Evolutionary conservation across 64 coral and sea anemone species (phyloP).

Genomic region (Trachythela sp.): DNA sequence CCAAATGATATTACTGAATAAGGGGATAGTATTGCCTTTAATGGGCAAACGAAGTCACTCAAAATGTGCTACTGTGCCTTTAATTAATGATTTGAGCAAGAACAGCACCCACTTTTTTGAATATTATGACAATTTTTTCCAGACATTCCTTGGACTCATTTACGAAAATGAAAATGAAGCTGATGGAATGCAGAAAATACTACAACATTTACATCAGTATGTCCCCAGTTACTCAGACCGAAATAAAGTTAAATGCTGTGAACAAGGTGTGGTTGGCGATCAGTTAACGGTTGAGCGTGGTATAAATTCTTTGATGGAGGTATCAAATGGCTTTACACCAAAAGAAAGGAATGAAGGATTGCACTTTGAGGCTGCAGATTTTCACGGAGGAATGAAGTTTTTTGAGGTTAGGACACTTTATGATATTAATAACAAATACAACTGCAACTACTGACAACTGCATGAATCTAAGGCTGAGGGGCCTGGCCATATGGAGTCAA

Average conservation of each 20-base stretch:
- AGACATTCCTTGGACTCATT: slow-evolving; percentile 13
- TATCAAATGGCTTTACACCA: slow-evolving; percentile 14
- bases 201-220: neutral
- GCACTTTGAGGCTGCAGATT: slow-evolving; percentile 4
- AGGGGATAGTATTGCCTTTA: too few relatives aligned
- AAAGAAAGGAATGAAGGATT: neutral
- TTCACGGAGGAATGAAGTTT: slow-evolving; percentile 25
- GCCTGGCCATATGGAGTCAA: neutral
- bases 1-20: too few relatives aligned
- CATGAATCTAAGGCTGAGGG: too few relatives aligned
- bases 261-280: slow-evolving; percentile 14
- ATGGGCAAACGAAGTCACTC: too few relatives aligned
- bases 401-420: neutral
- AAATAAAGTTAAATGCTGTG: slow-evolving; percentile 2
- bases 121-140: neutral
- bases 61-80: neutral
- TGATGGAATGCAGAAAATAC: slow-evolving; percentile 14
- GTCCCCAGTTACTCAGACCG: neutral
- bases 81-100: neutral
- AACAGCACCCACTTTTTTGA: neutral
- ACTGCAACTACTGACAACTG: neutral
- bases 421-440: neutral
- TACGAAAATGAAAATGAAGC: slow-evolving; percentile 26
- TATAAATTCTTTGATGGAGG: neutral
- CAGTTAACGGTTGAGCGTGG: slow-evolving; percentile 19